Percentiles rank a stretch among this genome's conserved stretches.
These are phyloP conservation scores for Pogonophryne albipinna DNA, from an alignment of 2,797 vertebrate species.

Conservation along the genomic window DNA sequence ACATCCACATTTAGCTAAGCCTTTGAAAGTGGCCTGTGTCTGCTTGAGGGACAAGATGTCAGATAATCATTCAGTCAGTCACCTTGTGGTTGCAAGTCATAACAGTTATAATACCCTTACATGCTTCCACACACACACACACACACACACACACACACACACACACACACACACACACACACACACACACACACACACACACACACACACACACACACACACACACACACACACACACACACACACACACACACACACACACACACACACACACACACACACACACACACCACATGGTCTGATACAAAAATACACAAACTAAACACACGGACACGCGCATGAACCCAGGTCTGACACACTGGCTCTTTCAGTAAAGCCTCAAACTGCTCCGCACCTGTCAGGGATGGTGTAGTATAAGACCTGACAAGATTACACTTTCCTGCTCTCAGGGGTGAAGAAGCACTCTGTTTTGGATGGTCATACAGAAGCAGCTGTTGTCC, in stretches of 20 bases:
- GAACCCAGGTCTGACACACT: conserved; percentile 38
- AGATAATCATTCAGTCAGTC: conserved; percentile 70
- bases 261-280: conserved; percentile 32
- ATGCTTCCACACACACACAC: conserved; percentile 12
- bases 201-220: conserved; percentile 32
- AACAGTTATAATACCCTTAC: conserved; percentile 64
- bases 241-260: conserved; percentile 32
- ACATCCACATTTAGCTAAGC: conserved; percentile 69
- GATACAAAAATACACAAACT: conserved; percentile 58
- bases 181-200: conserved; percentile 32
- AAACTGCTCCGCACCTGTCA: conserved; percentile 67
- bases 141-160: conserved; percentile 20
- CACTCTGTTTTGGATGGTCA: conserved; percentile 53
- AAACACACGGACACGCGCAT: conserved; percentile 42
- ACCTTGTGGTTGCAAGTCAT: conserved; percentile 67
- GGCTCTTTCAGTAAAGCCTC: conserved; percentile 45
- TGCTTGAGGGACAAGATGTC: conserved; percentile 59
- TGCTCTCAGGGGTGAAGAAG: conserved; percentile 65
- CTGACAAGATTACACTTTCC: conserved; percentile 56
- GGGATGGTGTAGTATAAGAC: conserved; percentile 37
- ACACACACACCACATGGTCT: conserved; percentile 32
- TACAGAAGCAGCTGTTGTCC: conserved; percentile 70
- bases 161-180: conserved; percentile 57
- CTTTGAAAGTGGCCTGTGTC: conserved; percentile 62
- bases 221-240: conserved; percentile 54